Evolutionary conservation across 2,113 vertebrate genomes (phyloP), one percentile per base, ranked within the genome.

Genomic region (Sylvia atricapilla): DNA sequence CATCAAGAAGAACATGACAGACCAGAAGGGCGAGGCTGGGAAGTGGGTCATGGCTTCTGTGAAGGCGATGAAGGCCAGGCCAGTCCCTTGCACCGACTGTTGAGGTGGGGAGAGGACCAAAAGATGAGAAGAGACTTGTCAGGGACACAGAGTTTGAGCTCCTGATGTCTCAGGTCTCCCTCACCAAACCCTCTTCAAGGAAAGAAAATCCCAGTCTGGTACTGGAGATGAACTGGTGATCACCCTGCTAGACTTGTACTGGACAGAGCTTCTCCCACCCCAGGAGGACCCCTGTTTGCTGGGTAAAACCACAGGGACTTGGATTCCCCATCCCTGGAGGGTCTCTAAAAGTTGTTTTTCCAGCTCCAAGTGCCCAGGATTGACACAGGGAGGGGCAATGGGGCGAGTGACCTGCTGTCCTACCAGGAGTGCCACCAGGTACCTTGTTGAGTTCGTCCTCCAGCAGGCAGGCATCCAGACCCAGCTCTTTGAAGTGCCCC

Each of bases 1-100:
- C 99, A 99, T 99, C 97, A 99, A 97, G 98, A 99, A 99, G 98
- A 99, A 99, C 99, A 99, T 99, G 96, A 99, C 99, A 0, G 99
- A 99, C 99, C 99, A 99, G 96, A 99, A 99, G 0, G 99, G 99
- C 11, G 99, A 99, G 60, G 97, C 99, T 0, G 99, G 99, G 90
- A 99, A 99, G 94, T 99, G 99, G 3, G 99, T 99, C 99, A 99
- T 99, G 95, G 99, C 99, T 97, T 99, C 99, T 0, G 99, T 99
- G 98, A 99, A 99, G 92, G 99, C 99, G 6, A 99, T 99, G 96
- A 99, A 99, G n/a, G 99, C 99, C 97, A 99, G 96, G 69, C 99
- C 99, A 7, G 99, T 99, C 52, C 99, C 99, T 97, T 99, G 99
- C 92, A 99, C 99, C 0, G 99, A 98, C 99, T 99, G 97, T 24